Percentiles rank a stretch among this genome's conserved stretches.
These are phyloP conservation scores for Cardiocondyla obscurior DNA, from an alignment of 1,140 invertebrate species.

Conservation along the genomic window DNA sequence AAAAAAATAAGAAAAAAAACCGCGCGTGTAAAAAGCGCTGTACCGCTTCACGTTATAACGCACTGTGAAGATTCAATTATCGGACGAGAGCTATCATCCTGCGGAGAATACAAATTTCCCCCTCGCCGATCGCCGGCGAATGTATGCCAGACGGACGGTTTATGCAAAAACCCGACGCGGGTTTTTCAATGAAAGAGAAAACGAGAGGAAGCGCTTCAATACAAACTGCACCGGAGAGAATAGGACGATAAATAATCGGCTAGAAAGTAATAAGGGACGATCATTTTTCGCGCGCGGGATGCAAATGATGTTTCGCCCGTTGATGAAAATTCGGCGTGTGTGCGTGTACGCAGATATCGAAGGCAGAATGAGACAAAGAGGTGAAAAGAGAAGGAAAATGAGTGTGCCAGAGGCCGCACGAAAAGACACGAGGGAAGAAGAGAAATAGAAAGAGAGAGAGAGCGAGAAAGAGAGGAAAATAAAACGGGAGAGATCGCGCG, in stretches of 20 bases:
- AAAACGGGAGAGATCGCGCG: slow-evolving; percentile 19
- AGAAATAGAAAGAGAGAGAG: slow-evolving; percentile 55
- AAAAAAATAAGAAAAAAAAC: too few species aligned
- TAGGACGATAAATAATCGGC: slow-evolving; percentile 80
- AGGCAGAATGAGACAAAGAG: slow-evolving; percentile 33
- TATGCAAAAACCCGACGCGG: background rate
- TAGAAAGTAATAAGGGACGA: slow-evolving; percentile 78
- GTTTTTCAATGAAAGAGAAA: background rate
- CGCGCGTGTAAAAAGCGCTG: background rate
- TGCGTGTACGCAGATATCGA: background rate
- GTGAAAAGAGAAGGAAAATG: slow-evolving; percentile 44
- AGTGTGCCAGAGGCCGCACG: slow-evolving; percentile 22
- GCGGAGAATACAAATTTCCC: background rate
- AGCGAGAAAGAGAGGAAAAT: slow-evolving; percentile 36
- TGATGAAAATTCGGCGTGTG: slow-evolving; percentile 37
- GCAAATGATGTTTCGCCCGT: slow-evolving; percentile 77
- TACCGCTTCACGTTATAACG: slow-evolving; percentile 14
- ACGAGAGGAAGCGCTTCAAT: slow-evolving; percentile 58
- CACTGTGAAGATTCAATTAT: slow-evolving; percentile 39
- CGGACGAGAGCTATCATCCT: background rate
- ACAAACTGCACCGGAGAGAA: slow-evolving; percentile 67
- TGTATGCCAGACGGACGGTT: background rate
- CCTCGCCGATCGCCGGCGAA: background rate
- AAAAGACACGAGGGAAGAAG: slow-evolving; percentile 42
- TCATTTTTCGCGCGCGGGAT: slow-evolving; percentile 81